Conservation (phyloP, 2,888 invertebrate species). For the Hemithea aestivaria region DNA sequence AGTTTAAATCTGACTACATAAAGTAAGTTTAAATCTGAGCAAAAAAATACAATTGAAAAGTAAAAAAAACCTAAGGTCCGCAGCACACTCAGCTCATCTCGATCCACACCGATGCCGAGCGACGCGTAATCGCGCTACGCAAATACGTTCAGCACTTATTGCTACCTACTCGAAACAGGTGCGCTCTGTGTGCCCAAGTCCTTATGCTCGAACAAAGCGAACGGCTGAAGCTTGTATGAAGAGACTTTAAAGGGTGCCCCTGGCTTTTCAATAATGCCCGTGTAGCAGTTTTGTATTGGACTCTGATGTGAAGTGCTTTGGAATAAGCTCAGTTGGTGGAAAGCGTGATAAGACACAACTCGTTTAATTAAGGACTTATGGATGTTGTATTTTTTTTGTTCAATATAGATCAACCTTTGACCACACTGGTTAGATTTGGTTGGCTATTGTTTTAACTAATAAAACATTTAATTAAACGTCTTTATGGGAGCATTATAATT, state of each 20-base stretch:
- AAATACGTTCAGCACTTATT: conserved; percentile 74
- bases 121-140: conserved; percentile 66
- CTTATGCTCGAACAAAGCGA: conserved; percentile 60
- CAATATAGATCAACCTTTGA: no score
- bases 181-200: conserved; percentile 58
- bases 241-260: conserved; percentile 37
- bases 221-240: conserved; percentile 45
- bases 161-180: conserved; percentile 64
- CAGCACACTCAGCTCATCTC: conserved; percentile 29
- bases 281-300: conserved; percentile 27
- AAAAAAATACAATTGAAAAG: conserved; percentile 13
- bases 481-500: no score
- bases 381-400: background rate
- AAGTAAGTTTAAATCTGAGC: no score
- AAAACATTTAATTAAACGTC: no score
- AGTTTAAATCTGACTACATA: no score
- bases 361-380: conserved; percentile 4
- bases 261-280: conserved; percentile 27
- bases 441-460: no score
- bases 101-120: conserved; percentile 39
- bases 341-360: conserved; percentile 7
- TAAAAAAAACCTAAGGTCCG: conserved; percentile 19
- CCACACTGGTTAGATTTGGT: no score
- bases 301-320: conserved; percentile 18
- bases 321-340: conserved; percentile 6